Percentiles rank a stretch among this genome's conserved stretches.
Evolutionary conservation across 1,140 invertebrate genomes (phyloP).

Genomic region (Psilanteris sp.): DNA sequence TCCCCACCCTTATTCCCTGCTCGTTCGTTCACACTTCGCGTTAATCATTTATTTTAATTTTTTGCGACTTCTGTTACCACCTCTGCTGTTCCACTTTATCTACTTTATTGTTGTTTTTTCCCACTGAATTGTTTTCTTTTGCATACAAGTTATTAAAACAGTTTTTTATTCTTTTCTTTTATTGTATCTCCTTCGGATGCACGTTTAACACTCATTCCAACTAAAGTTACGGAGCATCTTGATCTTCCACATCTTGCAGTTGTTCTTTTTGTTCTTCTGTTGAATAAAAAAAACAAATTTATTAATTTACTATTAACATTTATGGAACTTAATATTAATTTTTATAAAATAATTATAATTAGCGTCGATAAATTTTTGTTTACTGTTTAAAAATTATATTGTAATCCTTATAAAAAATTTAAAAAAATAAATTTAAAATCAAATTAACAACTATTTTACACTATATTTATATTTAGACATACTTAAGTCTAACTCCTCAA

Average conservation of each 20-base stretch:
- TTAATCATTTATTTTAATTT: constrained; percentile 38
- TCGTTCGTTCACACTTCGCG: constrained; percentile 32
- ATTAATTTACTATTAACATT: no score
- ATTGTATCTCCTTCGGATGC: constrained; percentile 78
- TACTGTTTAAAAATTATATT: no score
- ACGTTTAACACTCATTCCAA: constrained; percentile 80
- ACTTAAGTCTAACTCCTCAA: no score
- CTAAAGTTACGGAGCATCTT: constrained; percentile 92
- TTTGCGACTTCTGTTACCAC: constrained; percentile 52
- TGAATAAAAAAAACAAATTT: constrained; percentile 71
- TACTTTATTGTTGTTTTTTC: constrained; percentile 39
- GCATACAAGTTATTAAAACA: constrained; percentile 79
- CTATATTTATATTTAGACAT: no score
- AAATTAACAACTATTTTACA: no score
- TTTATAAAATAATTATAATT: no score
- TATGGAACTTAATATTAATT: no score
- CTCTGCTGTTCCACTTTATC: constrained; percentile 50
- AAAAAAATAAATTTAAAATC: no score
- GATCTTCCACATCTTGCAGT: constrained; percentile 94
- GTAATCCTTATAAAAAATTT: no score
- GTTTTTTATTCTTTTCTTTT: constrained; percentile 68
- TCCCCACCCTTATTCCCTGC: constrained; percentile 63
- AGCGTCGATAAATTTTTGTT: no score
- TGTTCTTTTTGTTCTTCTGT: constrained; percentile 94
- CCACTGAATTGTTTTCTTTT: constrained; percentile 78